These are phyloP conservation scores for Protophormia terraenovae DNA, from an alignment of 2,888 invertebrate genomes.

Conservation along the genomic window DNA sequence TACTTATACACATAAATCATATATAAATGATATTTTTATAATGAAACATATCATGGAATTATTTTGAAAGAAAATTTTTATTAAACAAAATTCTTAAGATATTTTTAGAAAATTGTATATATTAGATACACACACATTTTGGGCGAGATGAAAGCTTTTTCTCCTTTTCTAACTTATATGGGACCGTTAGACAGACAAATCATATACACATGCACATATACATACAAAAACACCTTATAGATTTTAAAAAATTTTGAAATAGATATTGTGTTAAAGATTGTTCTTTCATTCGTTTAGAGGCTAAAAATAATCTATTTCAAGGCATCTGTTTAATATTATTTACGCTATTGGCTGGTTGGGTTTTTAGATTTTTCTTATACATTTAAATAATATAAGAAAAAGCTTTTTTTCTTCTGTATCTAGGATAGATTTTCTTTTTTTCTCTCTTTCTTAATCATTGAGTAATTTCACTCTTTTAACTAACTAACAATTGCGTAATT, in stretches of 20 bases:
- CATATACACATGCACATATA: not conserved
- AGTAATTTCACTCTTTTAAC: not conserved
- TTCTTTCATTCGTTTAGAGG: constrained; percentile 21
- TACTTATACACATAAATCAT: constrained; percentile 11
- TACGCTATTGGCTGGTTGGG: constrained; percentile 44
- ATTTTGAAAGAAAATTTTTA: not conserved
- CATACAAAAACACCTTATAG: constrained; percentile 28
- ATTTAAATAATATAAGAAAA: constrained; percentile 4
- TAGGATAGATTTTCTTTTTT: not conserved
- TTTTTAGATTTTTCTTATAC: too few species aligned
- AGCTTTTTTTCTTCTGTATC: constrained; percentile 26
- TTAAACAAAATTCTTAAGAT: not conserved
- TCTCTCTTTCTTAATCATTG: not conserved
- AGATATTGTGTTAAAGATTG: constrained; percentile 45
- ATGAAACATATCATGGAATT: constrained; percentile 44
- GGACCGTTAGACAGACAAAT: not conserved
- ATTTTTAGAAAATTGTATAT: constrained; percentile 50
- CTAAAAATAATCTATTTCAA: constrained; percentile 63
- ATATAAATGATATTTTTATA: not conserved
- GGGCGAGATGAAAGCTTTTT: constrained; percentile 13
- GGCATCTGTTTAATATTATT: constrained; percentile 57
- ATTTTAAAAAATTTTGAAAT: constrained; percentile 32
- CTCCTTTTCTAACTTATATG: constrained; percentile 26
- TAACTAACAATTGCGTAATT: constrained; percentile 27
- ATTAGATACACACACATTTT: constrained; percentile 15